phyloP scores from a whole-genome alignment of 2,113 vertebrate species.

The Poeciliopsis occidentalis region DNA sequence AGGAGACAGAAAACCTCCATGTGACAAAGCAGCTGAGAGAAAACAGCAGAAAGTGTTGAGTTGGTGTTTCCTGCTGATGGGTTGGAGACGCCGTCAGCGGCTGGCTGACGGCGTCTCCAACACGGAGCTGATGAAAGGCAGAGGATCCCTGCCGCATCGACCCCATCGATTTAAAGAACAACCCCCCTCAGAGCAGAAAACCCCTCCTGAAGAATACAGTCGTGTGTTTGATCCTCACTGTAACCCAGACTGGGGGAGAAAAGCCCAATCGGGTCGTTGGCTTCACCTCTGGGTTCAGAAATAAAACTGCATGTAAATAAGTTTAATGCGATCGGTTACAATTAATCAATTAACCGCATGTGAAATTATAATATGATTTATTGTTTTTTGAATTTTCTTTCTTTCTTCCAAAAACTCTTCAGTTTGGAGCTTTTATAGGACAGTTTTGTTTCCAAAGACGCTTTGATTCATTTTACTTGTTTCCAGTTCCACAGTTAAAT shows the following conservation, averaged over 20 bases:
- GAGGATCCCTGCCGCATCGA: slow-evolving; percentile 86
- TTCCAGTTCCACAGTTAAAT: too few relatives aligned
- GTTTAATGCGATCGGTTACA: too few relatives aligned
- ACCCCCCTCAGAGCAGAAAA: slow-evolving; percentile 68
- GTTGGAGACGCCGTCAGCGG: slow-evolving; percentile 61
- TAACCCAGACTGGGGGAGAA: slow-evolving; percentile 45
- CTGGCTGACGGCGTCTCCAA: background rate
- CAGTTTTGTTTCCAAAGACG: too few relatives aligned
- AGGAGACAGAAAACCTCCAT: too few relatives aligned
- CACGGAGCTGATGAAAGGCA: slow-evolving; percentile 58
- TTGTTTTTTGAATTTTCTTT: too few relatives aligned
- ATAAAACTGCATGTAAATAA: too few relatives aligned
- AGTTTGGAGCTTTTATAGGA: too few relatives aligned
- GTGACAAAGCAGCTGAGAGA: background rate
- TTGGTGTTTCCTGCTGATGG: slow-evolving; percentile 33
- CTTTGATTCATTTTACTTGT: too few relatives aligned
- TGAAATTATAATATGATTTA: too few relatives aligned
- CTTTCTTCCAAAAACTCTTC: too few relatives aligned
- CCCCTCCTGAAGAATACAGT: slow-evolving; percentile 84
- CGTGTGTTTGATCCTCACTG: slow-evolving; percentile 73
- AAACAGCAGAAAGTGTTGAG: background rate
- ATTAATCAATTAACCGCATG: too few relatives aligned
- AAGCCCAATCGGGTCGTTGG: slow-evolving; percentile 62
- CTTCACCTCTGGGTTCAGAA: background rate
- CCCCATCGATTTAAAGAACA: slow-evolving; percentile 86